phyloP scores from a whole-genome alignment of 2,113 vertebrate genomes.

The Gyps fulvus region DNA sequence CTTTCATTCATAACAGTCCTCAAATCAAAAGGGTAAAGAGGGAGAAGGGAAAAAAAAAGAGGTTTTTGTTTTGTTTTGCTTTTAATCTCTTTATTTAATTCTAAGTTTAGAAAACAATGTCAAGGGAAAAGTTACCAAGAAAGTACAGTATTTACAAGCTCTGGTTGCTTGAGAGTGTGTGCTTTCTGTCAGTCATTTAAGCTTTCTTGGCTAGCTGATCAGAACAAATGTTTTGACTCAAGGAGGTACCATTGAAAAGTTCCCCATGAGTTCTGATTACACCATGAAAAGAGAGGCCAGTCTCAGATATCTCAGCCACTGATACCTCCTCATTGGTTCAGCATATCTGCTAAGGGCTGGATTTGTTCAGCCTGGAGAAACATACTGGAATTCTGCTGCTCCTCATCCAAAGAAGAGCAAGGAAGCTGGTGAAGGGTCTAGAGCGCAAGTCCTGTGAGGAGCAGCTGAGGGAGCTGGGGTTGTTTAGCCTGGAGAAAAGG shows the following conservation, averaged over 20 bases:
- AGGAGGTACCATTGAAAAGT: not conserved
- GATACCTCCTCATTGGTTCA: not conserved
- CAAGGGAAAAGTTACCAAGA: not conserved
- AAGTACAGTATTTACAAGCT: not conserved
- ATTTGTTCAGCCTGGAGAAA: not conserved
- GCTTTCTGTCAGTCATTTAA: not conserved
- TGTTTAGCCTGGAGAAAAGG: not conserved
- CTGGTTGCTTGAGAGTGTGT: not conserved
- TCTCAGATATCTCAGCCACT: not conserved
- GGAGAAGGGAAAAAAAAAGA: not conserved
- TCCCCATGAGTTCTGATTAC: not conserved
- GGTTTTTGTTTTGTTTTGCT: not conserved
- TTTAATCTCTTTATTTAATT: not conserved
- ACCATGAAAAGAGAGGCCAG: not conserved
- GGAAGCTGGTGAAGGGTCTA: not conserved
- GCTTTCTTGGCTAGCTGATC: not conserved
- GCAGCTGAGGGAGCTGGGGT: too few relatives aligned
- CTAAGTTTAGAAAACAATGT: not conserved
- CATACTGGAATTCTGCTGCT: not conserved
- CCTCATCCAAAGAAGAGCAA: not conserved
- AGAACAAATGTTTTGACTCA: not conserved
- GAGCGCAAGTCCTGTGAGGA: not conserved
- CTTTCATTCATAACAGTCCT: not conserved
- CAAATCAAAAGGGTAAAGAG: not conserved
- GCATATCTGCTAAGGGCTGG: not conserved